These are phyloP conservation scores for Danio kyathit DNA, from an alignment of 2,797 vertebrate genomes.

Conservation along the genomic window DNA sequence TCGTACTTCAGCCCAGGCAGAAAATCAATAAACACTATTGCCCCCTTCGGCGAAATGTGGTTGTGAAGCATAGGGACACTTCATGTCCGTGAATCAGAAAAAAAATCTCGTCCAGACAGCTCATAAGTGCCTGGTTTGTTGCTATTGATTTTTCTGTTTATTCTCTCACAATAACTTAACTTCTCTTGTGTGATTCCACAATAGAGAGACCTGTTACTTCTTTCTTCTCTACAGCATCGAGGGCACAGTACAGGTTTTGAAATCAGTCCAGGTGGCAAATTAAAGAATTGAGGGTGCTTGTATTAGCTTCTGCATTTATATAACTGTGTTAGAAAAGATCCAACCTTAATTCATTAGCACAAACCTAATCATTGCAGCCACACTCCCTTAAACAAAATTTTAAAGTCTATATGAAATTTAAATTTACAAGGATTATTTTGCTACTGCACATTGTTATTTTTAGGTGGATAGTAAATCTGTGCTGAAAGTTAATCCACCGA, in stretches of 20 bases:
- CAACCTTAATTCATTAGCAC: neutral
- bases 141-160: slow-evolving; percentile 58
- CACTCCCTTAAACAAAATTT: neutral
- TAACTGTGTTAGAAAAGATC: neutral
- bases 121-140: slow-evolving; percentile 55
- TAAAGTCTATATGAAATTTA: no score
- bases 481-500: no score
- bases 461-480: no score
- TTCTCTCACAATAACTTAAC: slow-evolving; percentile 40
- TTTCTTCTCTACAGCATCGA: slow-evolving; percentile 3
- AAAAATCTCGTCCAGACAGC: slow-evolving; percentile 28
- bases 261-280: slow-evolving; percentile 4
- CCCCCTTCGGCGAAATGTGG: slow-evolving; percentile 55
- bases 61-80: slow-evolving; percentile 46
- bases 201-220: slow-evolving; percentile 3
- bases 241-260: neutral
- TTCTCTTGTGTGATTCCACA: slow-evolving; percentile 31
- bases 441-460: no score
- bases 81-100: slow-evolving; percentile 42
- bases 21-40: slow-evolving; percentile 58
- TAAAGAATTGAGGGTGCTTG: neutral
- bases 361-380: neutral
- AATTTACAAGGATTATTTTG: neutral
- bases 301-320: neutral
- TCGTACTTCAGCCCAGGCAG: slow-evolving; percentile 52